Conservation (phyloP, 2,113 vertebrate species). For the Ceyx cyanopectus region DNA sequence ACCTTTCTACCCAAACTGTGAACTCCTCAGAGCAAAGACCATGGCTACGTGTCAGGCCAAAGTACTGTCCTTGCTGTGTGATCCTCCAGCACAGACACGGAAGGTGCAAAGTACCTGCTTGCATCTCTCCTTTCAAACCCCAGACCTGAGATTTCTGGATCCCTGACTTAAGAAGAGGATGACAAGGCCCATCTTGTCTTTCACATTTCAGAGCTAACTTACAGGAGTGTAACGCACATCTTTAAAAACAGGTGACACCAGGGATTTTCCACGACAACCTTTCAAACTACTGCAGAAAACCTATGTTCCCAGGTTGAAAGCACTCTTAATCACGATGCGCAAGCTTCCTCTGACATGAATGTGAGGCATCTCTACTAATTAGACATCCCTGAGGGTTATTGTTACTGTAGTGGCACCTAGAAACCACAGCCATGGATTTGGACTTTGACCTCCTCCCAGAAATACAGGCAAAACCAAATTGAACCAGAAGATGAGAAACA, state of each 20-base stretch:
- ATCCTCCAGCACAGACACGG: accelerated
- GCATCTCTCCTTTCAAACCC: not conserved
- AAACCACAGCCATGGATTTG: not conserved
- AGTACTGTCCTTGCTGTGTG: not conserved
- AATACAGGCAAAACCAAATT: not conserved
- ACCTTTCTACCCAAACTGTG: not conserved
- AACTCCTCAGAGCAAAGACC: not conserved
- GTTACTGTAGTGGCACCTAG: not conserved
- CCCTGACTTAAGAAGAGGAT: not conserved
- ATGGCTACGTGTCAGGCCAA: not conserved
- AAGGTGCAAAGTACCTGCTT: not conserved
- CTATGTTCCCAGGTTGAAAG: not conserved
- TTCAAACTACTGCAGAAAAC: conserved; percentile 27
- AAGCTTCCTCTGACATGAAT: not conserved
- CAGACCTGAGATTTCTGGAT: not conserved
- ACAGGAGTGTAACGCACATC: not conserved
- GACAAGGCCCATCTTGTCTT: conserved; percentile 30
- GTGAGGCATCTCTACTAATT: not conserved
- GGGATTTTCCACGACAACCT: conserved; percentile 24
- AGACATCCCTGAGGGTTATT: not conserved
- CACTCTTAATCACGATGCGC: not conserved
- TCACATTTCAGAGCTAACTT: not conserved
- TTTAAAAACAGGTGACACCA: conserved; percentile 8
- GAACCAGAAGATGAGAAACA: not conserved
- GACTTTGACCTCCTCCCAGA: not conserved